Conservation (phyloP, 2,113 vertebrate species). For the Rousettus leschenaultii region DNA sequence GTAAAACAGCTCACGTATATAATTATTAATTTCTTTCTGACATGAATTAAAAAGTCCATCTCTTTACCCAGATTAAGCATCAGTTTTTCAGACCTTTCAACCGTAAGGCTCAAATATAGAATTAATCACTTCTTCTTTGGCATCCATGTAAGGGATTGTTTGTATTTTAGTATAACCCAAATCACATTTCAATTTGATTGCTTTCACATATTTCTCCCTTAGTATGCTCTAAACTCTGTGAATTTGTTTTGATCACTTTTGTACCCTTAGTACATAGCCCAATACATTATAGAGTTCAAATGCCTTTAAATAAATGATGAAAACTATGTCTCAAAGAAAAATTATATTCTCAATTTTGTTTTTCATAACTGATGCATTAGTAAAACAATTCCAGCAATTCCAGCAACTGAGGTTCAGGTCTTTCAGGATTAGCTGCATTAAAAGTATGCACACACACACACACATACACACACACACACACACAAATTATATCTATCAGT, state of each 20-base stretch:
- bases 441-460: not conserved
- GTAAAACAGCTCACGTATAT: not conserved
- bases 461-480: not conserved
- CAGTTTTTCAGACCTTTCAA: not conserved
- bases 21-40: not conserved
- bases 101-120: not conserved
- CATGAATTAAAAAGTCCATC: not conserved
- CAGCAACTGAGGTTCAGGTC: not conserved
- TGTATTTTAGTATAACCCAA: not conserved
- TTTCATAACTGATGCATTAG: not conserved
- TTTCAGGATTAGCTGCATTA: not conserved
- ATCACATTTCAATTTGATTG: not conserved
- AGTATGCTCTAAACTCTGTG: not conserved
- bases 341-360: not conserved
- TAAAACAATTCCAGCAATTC: not conserved
- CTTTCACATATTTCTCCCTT: not conserved
- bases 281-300: not conserved
- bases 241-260: not conserved
- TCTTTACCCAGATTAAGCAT: not conserved
- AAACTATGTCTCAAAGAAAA: not conserved
- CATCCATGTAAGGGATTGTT: not conserved
- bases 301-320: not conserved
- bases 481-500: not conserved
- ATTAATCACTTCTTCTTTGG: not conserved
- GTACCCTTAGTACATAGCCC: not conserved